These are phyloP conservation scores for Oedothorax gibbosus DNA, from an alignment of 1,140 invertebrate genomes.

Conservation along the genomic window DNA sequence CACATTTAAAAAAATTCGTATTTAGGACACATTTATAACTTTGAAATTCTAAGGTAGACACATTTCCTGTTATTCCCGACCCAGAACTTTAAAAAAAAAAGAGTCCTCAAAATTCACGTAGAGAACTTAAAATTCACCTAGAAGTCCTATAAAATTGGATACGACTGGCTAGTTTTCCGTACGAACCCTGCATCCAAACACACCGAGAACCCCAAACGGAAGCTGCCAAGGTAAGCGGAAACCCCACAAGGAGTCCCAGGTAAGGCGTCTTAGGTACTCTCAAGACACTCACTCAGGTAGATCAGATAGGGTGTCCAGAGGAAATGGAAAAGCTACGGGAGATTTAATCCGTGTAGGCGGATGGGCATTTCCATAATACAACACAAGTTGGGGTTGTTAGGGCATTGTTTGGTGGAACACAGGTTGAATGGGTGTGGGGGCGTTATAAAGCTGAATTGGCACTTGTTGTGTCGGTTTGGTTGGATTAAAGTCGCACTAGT, in stretches of 20 bases:
- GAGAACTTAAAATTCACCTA: too few relatives aligned
- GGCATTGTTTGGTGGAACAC: neutral
- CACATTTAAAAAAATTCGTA: too few relatives aligned
- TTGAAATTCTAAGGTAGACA: too few relatives aligned
- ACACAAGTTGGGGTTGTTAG: neutral
- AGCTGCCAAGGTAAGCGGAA: constrained; percentile 32
- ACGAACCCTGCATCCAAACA: constrained; percentile 1
- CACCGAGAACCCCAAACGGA: constrained; percentile 12
- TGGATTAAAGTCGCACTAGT: too few relatives aligned
- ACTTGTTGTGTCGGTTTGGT: too few relatives aligned
- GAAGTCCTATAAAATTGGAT: neutral
- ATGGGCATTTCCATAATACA: neutral
- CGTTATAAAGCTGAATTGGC: too few relatives aligned
- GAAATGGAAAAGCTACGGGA: neutral
- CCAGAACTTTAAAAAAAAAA: too few relatives aligned
- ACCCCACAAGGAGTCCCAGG: constrained; percentile 2
- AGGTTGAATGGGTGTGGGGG: too few relatives aligned
- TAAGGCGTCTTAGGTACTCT: constrained; percentile 5
- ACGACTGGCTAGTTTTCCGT: neutral
- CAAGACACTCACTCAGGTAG: constrained; percentile 16
- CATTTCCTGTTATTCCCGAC: too few relatives aligned
- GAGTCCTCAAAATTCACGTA: too few relatives aligned
- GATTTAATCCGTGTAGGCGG: neutral
- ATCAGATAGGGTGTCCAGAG: constrained; percentile 3
- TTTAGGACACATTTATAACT: too few relatives aligned